Conservation (phyloP, 2,797 vertebrate species). For the Rhinichthys osculus region DNA sequence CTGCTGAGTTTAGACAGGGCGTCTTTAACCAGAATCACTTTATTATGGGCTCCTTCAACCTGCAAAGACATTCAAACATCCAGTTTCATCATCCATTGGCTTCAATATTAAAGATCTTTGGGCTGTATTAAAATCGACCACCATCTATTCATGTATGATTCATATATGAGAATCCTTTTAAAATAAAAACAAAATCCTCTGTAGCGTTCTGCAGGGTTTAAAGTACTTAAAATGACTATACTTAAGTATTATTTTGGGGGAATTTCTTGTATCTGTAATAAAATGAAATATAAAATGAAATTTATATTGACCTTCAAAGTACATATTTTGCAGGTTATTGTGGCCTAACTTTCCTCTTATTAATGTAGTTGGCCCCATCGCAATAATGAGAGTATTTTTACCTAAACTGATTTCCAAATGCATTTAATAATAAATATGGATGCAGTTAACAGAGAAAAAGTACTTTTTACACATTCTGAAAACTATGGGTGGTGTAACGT, state of each 20-base stretch:
- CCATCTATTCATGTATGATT: background rate
- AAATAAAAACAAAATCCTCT: background rate
- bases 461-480: background rate
- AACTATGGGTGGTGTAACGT: background rate
- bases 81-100: background rate
- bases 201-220: background rate
- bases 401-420: background rate
- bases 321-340: background rate
- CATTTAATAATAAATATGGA: background rate
- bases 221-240: background rate
- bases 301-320: background rate
- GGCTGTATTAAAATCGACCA: background rate
- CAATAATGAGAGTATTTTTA: background rate
- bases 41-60: conserved; percentile 71
- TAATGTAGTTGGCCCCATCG: background rate
- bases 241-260: background rate
- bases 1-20: conserved; percentile 79
- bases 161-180: background rate
- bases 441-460: background rate
- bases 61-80: conserved; percentile 54
- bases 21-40: conserved; percentile 80
- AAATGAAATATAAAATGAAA: background rate
- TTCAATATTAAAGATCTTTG: background rate
- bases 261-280: background rate
- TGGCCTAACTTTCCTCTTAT: background rate